These are phyloP conservation scores for Syngnathus typhle DNA, from an alignment of 2,113 vertebrate species.

Conservation along the genomic window DNA sequence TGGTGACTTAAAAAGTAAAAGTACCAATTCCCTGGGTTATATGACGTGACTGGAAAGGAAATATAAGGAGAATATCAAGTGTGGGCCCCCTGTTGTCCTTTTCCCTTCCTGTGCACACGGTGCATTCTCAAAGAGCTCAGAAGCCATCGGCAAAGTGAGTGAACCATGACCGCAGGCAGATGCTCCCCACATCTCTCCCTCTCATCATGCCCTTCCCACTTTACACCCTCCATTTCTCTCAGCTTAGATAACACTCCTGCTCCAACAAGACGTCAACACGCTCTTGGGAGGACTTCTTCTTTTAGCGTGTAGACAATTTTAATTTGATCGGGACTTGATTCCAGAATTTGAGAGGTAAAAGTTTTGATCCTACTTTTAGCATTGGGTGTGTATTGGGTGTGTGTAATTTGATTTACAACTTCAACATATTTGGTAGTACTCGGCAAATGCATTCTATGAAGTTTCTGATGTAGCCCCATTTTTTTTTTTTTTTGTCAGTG, in stretches of 20 bases:
- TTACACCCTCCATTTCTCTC: conserved; percentile 54
- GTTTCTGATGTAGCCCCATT: conserved; percentile 20
- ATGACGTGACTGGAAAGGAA: conserved; percentile 54
- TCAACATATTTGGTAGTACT: neutral
- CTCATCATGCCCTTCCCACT: conserved; percentile 36
- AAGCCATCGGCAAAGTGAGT: conserved; percentile 65
- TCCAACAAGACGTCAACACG: conserved; percentile 10
- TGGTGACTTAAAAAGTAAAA: conserved; percentile 16
- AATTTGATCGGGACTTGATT: conserved; percentile 22
- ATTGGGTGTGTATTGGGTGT: neutral
- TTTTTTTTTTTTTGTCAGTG: conserved; percentile 15
- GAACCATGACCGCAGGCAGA: conserved; percentile 70
- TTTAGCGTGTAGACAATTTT: neutral
- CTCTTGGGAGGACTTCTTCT: neutral
- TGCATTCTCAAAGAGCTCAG: conserved; percentile 76
- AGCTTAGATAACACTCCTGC: conserved; percentile 36
- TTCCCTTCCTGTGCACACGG: conserved; percentile 56
- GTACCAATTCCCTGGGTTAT: conserved; percentile 32
- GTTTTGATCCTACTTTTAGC: neutral
- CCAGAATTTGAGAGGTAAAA: conserved; percentile 26
- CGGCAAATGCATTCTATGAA: neutral
- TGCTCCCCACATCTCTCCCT: conserved; percentile 56
- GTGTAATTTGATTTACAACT: neutral
- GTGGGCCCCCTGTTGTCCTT: neutral
- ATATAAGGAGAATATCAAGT: conserved; percentile 49